These are phyloP conservation scores for Panzeria rudis DNA, from an alignment of 2,888 invertebrate genomes.

Conservation along the genomic window DNA sequence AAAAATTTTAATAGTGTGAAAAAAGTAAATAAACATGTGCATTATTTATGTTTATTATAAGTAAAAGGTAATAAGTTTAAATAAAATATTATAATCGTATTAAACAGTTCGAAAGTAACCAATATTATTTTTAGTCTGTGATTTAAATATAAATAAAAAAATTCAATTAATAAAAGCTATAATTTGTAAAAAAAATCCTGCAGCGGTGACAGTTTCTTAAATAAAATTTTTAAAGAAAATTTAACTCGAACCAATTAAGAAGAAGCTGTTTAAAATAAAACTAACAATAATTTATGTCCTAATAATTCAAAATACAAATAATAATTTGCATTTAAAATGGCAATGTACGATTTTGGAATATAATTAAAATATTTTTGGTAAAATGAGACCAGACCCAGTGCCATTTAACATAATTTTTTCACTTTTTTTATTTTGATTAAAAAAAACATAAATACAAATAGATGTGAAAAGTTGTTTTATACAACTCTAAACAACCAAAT, in stretches of 20 bases:
- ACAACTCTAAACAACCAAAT: not conserved
- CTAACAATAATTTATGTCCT: not conserved
- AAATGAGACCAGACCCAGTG: not conserved
- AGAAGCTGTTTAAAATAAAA: not conserved
- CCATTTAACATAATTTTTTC: conserved; percentile 2
- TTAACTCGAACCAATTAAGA: not conserved
- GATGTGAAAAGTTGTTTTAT: not conserved
- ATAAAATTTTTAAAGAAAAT: not conserved
- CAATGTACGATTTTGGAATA: not conserved
- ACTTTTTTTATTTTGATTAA: not conserved
- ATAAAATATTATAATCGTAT: too few relatives aligned
- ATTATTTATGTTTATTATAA: not conserved
- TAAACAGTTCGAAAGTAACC: too few relatives aligned
- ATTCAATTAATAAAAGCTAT: not conserved
- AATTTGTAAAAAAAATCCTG: not conserved
- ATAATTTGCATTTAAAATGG: conserved; percentile 4
- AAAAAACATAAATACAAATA: not conserved
- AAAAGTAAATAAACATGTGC: not conserved
- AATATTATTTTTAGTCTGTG: not conserved
- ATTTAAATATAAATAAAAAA: not conserved
- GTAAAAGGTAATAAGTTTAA: not conserved
- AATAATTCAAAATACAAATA: conserved; percentile 1
- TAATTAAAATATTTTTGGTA: conserved; percentile 3
- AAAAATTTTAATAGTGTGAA: not conserved
- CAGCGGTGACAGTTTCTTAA: not conserved